A percentile compares a stretch with the other conserved stretches of the same genome.
These are phyloP conservation scores for Dynastes grantii DNA, from an alignment of 2,888 invertebrate genomes.

Conservation along the genomic window DNA sequence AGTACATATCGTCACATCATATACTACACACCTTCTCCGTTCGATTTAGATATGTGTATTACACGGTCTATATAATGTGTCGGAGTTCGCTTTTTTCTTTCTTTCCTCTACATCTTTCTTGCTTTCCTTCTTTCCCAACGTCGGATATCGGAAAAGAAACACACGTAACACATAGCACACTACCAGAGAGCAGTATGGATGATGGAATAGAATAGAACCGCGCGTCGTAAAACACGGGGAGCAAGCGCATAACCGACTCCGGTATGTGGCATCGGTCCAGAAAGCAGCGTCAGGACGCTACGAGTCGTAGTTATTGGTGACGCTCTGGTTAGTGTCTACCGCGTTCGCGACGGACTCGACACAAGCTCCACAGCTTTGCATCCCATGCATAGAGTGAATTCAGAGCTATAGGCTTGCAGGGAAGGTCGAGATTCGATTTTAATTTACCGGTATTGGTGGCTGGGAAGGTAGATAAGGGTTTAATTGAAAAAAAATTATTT, in stretches of 20 bases:
- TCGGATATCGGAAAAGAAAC: no score
- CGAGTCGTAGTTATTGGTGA: constrained; percentile 63
- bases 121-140: no score
- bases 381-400: background rate
- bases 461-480: background rate
- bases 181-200: background rate
- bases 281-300: constrained; percentile 59
- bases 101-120: no score
- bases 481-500: background rate
- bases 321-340: constrained; percentile 59
- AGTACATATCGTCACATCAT: no score
- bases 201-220: constrained; percentile 1
- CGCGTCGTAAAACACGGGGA: background rate
- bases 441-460: background rate
- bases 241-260: constrained; percentile 46
- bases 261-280: constrained; percentile 55
- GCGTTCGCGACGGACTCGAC: constrained; percentile 25
- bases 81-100: no score
- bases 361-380: background rate
- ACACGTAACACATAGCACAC: no score
- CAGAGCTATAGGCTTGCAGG: background rate
- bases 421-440: background rate
- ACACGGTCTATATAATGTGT: no score
- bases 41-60: no score
- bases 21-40: no score